Base-by-base conservation (phyloP, 2,797 vertebrate species). In the Manis crassicaudata region DNA sequence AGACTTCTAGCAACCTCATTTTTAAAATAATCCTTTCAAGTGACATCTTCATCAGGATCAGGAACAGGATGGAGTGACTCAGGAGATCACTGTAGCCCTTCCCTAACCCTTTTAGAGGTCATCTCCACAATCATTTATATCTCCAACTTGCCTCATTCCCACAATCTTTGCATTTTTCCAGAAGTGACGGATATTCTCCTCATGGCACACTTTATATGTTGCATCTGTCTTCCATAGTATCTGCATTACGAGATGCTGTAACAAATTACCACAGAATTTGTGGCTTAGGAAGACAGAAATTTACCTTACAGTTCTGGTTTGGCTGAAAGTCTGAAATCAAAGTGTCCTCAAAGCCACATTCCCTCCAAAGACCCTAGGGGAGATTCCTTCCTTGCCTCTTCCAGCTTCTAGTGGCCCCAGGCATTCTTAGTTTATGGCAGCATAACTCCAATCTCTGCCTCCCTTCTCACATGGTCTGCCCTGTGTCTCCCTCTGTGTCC, bases 211-310 rank as follows among this genome's bases (percentile, higher is more conserved):
- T 84, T 92, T 84, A 84, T 92, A 75, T 92, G n/a, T 83, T 92
- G 46, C 80, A 84, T 84, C 80, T 84, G 90, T 84, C 90, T 92
- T 76, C 67, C 80, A 65, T 92, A 84, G 46, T 58, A 92, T 76
- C 80, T 92, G 70, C 58, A 84, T 65, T 76, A 84, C 13, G 29
- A 84, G 46, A 84, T 65, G n/a, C 80, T 76, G 80, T 92, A 92
- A 65, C 80, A 84, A 92, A 92, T 92, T 65, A 83, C 80, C 80
- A 75, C 46, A 84, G 76, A 84, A 92, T 92, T 92, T 68, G 46
- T 75, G 68, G 70, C 90, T 75, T 92, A 83, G 80, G 54, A 56
- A 92, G 54, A 84, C 58, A 92, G 46, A 92, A 35, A 75, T 75
- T 75, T 83, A 40, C 56, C 56, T 73, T 67, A 73, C 46, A 75